Conservation (phyloP, 2,113 vertebrate species). For the Natator depressus region DNA sequence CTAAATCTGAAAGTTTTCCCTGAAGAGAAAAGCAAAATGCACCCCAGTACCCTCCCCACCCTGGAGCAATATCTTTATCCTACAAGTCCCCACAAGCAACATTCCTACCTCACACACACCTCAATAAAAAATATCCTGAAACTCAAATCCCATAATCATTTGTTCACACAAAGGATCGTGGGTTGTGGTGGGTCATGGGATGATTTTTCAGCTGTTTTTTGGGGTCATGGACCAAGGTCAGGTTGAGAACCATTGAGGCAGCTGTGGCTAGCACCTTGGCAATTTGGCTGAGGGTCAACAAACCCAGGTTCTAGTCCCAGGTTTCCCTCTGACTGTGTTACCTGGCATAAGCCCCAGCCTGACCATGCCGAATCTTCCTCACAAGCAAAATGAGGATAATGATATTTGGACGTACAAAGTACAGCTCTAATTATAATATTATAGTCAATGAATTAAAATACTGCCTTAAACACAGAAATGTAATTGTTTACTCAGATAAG, state of each 20-base stretch:
- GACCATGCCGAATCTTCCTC: neutral
- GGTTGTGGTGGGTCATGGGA: neutral
- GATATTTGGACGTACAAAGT: neutral
- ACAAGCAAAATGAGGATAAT: neutral
- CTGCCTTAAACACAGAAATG: neutral
- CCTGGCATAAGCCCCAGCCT: neutral
- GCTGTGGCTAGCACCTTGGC: neutral
- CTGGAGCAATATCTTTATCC: too few relatives aligned
- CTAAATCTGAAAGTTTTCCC: too few relatives aligned
- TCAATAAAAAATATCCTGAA: neutral
- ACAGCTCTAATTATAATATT: neutral
- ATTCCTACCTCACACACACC: neutral
- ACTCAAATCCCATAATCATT: neutral
- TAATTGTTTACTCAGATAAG: neutral
- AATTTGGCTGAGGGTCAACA: neutral
- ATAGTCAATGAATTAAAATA: neutral
- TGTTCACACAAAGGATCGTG: neutral
- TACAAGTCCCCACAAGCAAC: neutral
- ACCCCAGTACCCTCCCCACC: too few relatives aligned
- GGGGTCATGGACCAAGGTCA: neutral
- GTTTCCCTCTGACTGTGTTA: fast-evolving
- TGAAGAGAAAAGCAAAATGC: too few relatives aligned
- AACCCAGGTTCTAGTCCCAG: neutral
- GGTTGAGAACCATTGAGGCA: neutral
- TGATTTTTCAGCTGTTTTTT: neutral